Evolutionary conservation across 2,797 vertebrate genomes (phyloP).

Genomic region (Hemitrygon akajei): DNA sequence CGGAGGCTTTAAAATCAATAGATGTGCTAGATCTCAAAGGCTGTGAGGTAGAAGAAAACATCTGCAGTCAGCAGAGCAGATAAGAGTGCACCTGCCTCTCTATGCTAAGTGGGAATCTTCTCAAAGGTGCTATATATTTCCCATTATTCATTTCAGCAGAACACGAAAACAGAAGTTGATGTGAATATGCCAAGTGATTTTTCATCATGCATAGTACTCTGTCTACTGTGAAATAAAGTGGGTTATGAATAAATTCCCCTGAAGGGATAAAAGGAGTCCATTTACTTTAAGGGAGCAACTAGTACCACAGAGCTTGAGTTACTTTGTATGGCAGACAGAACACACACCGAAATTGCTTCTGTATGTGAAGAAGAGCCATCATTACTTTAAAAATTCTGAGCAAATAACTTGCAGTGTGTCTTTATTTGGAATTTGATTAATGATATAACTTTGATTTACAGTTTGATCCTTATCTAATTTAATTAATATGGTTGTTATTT

Average conservation of each 20-base stretch:
- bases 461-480: not conserved
- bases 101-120: not conserved
- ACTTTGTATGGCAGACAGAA: not conserved
- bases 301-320: not conserved
- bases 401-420: not conserved
- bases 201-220: not conserved
- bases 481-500: not conserved
- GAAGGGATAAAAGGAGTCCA: not conserved
- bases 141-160: not conserved
- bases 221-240: not conserved
- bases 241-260: not conserved
- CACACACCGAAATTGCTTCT: not conserved
- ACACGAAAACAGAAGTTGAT: not conserved
- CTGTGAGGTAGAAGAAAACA: not conserved
- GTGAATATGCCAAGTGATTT: not conserved
- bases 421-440: not conserved
- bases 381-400: not conserved
- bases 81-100: not conserved
- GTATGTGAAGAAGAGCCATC: not conserved
- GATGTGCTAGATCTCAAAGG: not conserved
- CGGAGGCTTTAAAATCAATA: not conserved
- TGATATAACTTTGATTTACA: not conserved
- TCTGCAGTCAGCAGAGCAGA: not conserved
- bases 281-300: not conserved
- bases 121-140: not conserved